These are phyloP conservation scores for Myioborus melanocephalus DNA, from an alignment of 2,797 vertebrate species.

Conservation along the genomic window DNA sequence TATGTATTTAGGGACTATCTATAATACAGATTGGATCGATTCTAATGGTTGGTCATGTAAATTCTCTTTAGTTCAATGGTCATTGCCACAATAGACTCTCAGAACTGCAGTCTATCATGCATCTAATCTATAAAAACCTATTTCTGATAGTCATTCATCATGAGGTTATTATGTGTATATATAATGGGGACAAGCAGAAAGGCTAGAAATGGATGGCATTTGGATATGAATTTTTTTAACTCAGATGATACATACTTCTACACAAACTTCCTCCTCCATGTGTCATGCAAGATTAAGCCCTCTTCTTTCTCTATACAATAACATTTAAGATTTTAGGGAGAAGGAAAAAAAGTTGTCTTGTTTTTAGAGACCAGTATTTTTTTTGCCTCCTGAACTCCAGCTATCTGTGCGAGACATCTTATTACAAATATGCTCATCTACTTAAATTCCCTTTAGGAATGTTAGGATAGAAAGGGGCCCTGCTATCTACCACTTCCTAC, in stretches of 20 bases:
- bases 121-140: background rate
- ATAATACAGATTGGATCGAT: conserved; percentile 22
- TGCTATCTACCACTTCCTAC: background rate
- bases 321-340: background rate
- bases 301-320: background rate
- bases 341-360: background rate
- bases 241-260: background rate
- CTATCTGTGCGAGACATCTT: background rate
- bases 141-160: conserved; percentile 8
- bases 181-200: background rate
- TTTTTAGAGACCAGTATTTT: background rate
- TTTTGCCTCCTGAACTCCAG: background rate
- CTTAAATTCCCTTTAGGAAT: background rate
- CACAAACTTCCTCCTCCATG: background rate
- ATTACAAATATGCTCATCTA: background rate
- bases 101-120: conserved; percentile 2
- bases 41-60: conserved; percentile 28
- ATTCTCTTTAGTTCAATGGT: conserved; percentile 36
- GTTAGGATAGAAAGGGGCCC: background rate
- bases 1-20: conserved; percentile 31
- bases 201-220: background rate
- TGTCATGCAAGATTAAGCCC: background rate
- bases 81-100: conserved; percentile 15
- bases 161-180: background rate
- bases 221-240: background rate